A percentile compares a stretch with the other conserved stretches of the same genome.
These are phyloP conservation scores for Protonibea diacanthus DNA, from an alignment of 2,797 vertebrate species.

Conservation along the genomic window DNA sequence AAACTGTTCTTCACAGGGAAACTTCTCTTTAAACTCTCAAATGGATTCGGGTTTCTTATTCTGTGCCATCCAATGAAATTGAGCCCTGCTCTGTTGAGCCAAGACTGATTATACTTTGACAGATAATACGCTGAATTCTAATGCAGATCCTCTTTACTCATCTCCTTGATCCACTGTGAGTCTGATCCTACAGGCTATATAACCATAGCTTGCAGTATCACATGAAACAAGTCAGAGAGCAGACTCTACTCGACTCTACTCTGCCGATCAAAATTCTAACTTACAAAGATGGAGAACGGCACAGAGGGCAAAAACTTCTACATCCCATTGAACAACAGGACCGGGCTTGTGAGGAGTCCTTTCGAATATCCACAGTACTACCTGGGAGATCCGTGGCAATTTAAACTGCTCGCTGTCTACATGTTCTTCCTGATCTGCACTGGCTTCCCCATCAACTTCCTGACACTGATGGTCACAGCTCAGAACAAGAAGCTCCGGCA, in stretches of 20 bases:
- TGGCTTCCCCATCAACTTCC: conserved; percentile 83
- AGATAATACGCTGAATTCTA: conserved; percentile 55
- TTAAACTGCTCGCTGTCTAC: conserved; percentile 74
- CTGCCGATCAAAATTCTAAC: background rate
- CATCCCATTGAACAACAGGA: conserved; percentile 85
- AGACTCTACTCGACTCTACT: conserved; percentile 14
- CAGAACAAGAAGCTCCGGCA: conserved; percentile 87
- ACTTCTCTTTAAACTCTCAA: no score
- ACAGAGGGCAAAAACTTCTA: conserved; percentile 87
- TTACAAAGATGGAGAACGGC: conserved; percentile 70
- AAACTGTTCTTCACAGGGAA: background rate
- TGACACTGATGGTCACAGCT: conserved; percentile 85
- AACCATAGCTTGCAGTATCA: conserved; percentile 45
- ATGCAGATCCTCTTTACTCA: conserved; percentile 78
- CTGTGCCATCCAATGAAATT: background rate
- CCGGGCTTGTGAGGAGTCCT: conserved; percentile 83
- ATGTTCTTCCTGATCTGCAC: conserved; percentile 84
- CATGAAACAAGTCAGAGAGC: conserved; percentile 25
- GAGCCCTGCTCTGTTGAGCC: background rate
- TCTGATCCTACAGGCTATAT: conserved; percentile 77
- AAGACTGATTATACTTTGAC: conserved; percentile 35
- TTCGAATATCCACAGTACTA: conserved; percentile 85
- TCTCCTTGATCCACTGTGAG: conserved; percentile 66
- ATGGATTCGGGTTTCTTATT: background rate
- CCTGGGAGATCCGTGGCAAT: conserved; percentile 80